These are phyloP conservation scores for Eurosta solidaginis DNA, from an alignment of 1,140 invertebrate genomes.

Conservation along the genomic window DNA sequence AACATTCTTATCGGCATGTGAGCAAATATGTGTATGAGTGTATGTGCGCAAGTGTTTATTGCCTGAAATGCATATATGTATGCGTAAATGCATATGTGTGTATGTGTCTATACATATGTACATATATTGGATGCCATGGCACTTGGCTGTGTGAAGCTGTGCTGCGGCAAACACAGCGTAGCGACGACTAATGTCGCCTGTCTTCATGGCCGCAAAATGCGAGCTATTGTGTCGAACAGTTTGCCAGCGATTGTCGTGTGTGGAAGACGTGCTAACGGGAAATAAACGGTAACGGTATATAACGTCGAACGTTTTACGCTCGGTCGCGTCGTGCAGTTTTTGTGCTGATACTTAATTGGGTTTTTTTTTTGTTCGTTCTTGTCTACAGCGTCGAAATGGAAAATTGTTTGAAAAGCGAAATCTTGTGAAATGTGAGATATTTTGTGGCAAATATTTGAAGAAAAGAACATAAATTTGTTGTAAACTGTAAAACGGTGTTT, in stretches of 20 bases:
- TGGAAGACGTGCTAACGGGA: slow-evolving; percentile 41
- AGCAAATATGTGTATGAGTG: no score
- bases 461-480: neutral
- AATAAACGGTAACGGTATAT: slow-evolving; percentile 9
- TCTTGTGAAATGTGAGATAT: no score
- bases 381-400: neutral
- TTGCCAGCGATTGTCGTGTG: slow-evolving; percentile 51
- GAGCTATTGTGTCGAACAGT: slow-evolving; percentile 35
- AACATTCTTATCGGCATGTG: neutral
- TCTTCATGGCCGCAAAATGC: neutral
- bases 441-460: neutral
- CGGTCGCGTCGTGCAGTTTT: slow-evolving; percentile 25
- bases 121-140: neutral
- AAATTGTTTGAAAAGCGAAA: neutral
- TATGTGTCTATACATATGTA: no score
- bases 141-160: neutral
- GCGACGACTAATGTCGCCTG: neutral
- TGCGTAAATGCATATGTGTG: neutral
- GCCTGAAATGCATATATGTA: no score
- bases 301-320: slow-evolving; percentile 20
- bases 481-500: neutral
- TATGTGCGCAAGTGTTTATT: neutral
- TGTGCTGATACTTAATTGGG: neutral
- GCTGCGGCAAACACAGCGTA: neutral
- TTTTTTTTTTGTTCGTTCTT: neutral